Evolutionary conservation across 1,140 invertebrate genomes (phyloP).

Genomic region (Odontomachus brunneus): DNA sequence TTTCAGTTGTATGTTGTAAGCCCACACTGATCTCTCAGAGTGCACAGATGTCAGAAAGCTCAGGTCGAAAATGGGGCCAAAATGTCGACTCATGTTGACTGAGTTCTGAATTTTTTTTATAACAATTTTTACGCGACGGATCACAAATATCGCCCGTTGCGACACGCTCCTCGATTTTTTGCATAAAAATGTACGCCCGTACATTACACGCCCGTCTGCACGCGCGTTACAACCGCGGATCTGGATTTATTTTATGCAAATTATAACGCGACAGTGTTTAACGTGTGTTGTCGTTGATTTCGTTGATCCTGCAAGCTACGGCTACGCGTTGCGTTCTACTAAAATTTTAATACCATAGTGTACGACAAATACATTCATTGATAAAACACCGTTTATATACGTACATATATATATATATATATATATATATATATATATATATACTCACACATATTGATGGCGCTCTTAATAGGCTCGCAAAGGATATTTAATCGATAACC

Average conservation of each 20-base stretch:
- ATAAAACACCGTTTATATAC: slow-evolving; percentile 35
- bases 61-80: too few relatives aligned
- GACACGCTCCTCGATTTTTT: not conserved
- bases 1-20: too few relatives aligned
- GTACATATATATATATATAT: not conserved
- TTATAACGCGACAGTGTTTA: not conserved
- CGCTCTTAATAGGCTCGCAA: slow-evolving; percentile 34
- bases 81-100: too few relatives aligned
- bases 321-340: not conserved
- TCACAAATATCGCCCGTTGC: too few relatives aligned
- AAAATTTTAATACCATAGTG: slow-evolving; percentile 28
- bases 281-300: slow-evolving; percentile 23
- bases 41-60: too few relatives aligned
- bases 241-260: too few relatives aligned
- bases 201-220: not conserved
- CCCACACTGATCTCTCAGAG: too few relatives aligned
- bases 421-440: not conserved
- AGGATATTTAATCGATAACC: slow-evolving; percentile 52
- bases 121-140: too few relatives aligned
- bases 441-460: not conserved
- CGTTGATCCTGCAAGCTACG: not conserved
- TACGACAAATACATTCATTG: slow-evolving; percentile 44
- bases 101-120: too few relatives aligned
- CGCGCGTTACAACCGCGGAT: too few relatives aligned
- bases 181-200: not conserved